Evolutionary conservation across 2,797 vertebrate species (phyloP).

Genomic region (Lutjanus campechanus): DNA sequence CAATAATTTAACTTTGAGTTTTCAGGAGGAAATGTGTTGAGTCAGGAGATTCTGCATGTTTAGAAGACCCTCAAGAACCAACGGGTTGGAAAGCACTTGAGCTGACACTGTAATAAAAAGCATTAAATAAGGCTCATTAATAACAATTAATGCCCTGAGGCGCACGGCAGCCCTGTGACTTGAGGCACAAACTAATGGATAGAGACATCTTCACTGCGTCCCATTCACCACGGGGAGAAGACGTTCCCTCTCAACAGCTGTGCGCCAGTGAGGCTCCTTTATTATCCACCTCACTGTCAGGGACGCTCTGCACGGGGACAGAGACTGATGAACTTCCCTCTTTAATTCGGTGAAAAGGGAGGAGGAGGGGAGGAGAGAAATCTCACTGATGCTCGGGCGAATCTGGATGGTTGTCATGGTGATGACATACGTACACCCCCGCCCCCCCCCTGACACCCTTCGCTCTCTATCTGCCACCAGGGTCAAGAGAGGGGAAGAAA

Average conservation of each 20-base stretch:
- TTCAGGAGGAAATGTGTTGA: not conserved
- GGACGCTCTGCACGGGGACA: not conserved
- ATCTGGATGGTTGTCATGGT: constrained; percentile 52
- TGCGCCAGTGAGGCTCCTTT: constrained; percentile 19
- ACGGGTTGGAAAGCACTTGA: not conserved
- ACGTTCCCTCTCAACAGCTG: constrained; percentile 38
- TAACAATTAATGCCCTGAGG: constrained; percentile 41
- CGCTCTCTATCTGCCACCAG: not conserved
- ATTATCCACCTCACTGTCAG: constrained; percentile 25
- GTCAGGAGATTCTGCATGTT: not conserved
- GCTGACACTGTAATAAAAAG: constrained; percentile 19
- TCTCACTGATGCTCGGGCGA: constrained; percentile 42
- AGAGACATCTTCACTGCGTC: constrained; percentile 48
- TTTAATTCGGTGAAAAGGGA: constrained; percentile 15
- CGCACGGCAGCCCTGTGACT: constrained; percentile 12
- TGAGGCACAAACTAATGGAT: constrained; percentile 34
- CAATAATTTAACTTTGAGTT: not conserved
- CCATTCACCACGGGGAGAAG: constrained; percentile 17
- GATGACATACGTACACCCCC: constrained; percentile 14
- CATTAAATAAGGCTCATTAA: constrained; percentile 31
- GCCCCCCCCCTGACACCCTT: not conserved
- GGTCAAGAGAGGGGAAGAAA: constrained; percentile 29
- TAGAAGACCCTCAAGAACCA: not conserved
- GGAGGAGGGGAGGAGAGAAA: not conserved
- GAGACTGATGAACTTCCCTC: constrained; percentile 41